Conservation (phyloP, 2,888 invertebrate species). For the Aethes cnicana region DNA sequence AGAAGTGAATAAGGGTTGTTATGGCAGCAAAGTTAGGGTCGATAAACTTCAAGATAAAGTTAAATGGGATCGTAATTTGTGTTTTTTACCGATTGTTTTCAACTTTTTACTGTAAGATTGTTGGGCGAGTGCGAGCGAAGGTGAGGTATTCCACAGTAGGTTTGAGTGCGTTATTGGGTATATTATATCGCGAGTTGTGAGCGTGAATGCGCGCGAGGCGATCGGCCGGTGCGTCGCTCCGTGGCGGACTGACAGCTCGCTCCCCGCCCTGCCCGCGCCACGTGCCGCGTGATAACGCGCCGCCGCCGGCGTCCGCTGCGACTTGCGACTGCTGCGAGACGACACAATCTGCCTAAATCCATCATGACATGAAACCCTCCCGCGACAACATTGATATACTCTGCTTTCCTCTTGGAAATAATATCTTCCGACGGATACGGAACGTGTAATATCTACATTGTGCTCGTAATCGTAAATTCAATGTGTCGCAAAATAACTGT, state of each 20-base stretch:
- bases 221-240: slow-evolving; percentile 73
- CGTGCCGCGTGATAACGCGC: slow-evolving; percentile 59
- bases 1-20: slow-evolving; percentile 78
- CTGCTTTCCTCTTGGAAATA: slow-evolving; percentile 37
- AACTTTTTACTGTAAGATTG: neutral
- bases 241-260: slow-evolving; percentile 70
- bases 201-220: slow-evolving; percentile 66
- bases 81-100: slow-evolving; percentile 2
- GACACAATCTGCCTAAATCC: slow-evolving; percentile 57
- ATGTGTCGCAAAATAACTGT: no score
- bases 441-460: slow-evolving; percentile 17
- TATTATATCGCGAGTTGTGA: slow-evolving; percentile 71
- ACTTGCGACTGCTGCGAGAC: slow-evolving; percentile 42
- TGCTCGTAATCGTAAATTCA: no score
- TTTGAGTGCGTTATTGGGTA: slow-evolving; percentile 75
- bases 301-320: slow-evolving; percentile 37
- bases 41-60: slow-evolving; percentile 64
- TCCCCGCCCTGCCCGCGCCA: slow-evolving; percentile 60
- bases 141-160: slow-evolving; percentile 32
- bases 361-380: slow-evolving; percentile 58
- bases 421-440: slow-evolving; percentile 34
- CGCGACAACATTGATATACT: slow-evolving; percentile 41
- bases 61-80: neutral
- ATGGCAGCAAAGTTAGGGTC: slow-evolving; percentile 68
- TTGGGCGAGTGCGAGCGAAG: slow-evolving; percentile 16